These are phyloP conservation scores for Liparis tanakae DNA, from an alignment of 2,797 vertebrate genomes.

Conservation along the genomic window DNA sequence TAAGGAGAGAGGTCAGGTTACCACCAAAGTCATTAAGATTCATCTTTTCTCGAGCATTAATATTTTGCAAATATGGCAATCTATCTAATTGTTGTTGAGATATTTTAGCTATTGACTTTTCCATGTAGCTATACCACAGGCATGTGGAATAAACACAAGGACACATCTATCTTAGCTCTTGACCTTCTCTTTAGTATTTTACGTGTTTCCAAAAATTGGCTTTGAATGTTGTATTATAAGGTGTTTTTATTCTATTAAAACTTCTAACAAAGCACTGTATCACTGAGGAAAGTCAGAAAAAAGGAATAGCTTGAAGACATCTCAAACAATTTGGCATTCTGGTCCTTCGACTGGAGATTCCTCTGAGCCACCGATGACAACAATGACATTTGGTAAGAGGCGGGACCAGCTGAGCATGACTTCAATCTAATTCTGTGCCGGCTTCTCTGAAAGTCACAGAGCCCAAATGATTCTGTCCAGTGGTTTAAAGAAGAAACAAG, in stretches of 20 bases:
- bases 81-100: neutral
- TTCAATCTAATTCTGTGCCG: constrained; percentile 72
- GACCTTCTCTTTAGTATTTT: neutral
- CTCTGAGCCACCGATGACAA: constrained; percentile 57
- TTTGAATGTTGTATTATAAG: neutral
- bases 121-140: neutral
- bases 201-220: neutral
- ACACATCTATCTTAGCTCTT: neutral
- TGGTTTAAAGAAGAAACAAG: constrained; percentile 55
- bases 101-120: neutral
- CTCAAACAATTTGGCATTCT: constrained; percentile 58
- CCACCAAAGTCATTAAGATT: neutral
- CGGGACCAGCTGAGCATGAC: constrained; percentile 68
- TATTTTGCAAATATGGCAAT: neutral
- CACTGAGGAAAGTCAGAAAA: constrained; percentile 1
- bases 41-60: neutral
- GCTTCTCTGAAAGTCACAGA: constrained; percentile 72
- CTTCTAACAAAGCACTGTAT: neutral
- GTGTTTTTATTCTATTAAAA: constrained; percentile 19
- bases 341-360: constrained; percentile 48
- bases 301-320: constrained; percentile 44
- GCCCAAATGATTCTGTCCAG: constrained; percentile 60
- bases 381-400: constrained; percentile 70
- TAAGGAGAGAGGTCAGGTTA: neutral
- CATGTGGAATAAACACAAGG: neutral